phyloP scores from a whole-genome alignment of 2,797 vertebrate species.

The Margarornis squamiger region DNA sequence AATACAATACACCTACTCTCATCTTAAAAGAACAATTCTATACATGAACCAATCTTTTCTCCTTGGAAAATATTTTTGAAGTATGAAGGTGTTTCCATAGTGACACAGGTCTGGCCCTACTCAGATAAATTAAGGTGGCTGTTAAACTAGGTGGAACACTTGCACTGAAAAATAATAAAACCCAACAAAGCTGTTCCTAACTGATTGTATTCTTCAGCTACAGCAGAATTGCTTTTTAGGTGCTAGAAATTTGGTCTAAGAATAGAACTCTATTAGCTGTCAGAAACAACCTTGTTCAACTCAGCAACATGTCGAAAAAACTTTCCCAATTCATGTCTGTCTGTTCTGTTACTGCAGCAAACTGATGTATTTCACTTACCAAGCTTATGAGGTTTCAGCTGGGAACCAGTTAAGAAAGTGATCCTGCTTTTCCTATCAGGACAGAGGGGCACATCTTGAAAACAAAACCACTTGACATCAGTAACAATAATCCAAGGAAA shows the following conservation, averaged over 20 bases:
- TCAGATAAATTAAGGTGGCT: neutral
- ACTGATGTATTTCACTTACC: neutral
- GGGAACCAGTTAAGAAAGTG: neutral
- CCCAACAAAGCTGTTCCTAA: neutral
- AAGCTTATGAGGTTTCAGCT: neutral
- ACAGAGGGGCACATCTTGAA: neutral
- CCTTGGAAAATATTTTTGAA: conserved; percentile 15
- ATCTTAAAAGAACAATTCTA: neutral
- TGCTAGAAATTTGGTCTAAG: neutral
- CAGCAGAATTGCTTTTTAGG: neutral
- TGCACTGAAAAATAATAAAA: neutral
- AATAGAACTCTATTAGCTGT: neutral
- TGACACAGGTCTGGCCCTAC: conserved; percentile 18
- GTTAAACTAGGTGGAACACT: neutral
- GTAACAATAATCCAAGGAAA: neutral
- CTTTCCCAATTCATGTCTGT: neutral
- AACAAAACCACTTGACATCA: neutral
- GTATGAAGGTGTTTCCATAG: conserved; percentile 45
- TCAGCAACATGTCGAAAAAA: neutral
- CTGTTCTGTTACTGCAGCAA: neutral
- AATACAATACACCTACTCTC: neutral
- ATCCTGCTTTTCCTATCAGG: neutral
- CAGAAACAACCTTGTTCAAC: neutral
- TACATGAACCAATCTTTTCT: neutral
- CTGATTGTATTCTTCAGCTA: neutral